Evolutionary conservation across 1,140 invertebrate genomes (phyloP), one percentile per base, ranked within the genome.

Genomic region (Papilio polyxenes): DNA sequence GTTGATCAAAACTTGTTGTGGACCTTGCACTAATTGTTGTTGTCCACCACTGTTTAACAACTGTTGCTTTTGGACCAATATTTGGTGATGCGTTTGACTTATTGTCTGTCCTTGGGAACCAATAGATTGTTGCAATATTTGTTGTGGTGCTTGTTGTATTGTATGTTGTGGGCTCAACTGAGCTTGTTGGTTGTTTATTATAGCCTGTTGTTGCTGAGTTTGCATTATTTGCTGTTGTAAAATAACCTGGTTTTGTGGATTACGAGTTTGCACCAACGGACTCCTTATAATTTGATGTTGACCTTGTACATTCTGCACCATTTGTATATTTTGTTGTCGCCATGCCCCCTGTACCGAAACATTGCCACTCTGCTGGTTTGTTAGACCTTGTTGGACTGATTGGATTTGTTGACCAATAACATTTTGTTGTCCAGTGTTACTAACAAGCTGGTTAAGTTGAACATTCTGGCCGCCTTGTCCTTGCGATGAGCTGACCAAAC

Each of bases 271-370:
- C 40, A 95, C 92, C 69, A 95, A 87, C 15, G 94, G 92, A 82
- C 88, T 94, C 84, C 92, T 93, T 83, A 95, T 93, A 40, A 94
- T 91, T 82, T 95, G 94, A 83, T 94, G 94, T 65, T 94, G 90
- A 3, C 92, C 92, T 83, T 94, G 93, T 0, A 92, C 87, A 89
- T 93, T 94, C 82, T 94, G 93, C 3, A 94, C 92, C 93, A 94
- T 93, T 87, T 93, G 92, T 75, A 95, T 90, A 65, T 94, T 95
- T 75, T 95, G 95, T 82, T 95, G 95, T 75, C 95, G 90, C 90
- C 95, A 95, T 80, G 93, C 85, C 10, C 93, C 91, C 83, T 95
- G 94, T 48, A 95, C 89, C 13, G 89, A 87, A 1, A 93, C 89
- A 89, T 90, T 92, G 53, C 86, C 83, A 78, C 85, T 84, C 80